phyloP scores from a whole-genome alignment of 2,888 invertebrate genomes.

The Drosophila falleni region DNA sequence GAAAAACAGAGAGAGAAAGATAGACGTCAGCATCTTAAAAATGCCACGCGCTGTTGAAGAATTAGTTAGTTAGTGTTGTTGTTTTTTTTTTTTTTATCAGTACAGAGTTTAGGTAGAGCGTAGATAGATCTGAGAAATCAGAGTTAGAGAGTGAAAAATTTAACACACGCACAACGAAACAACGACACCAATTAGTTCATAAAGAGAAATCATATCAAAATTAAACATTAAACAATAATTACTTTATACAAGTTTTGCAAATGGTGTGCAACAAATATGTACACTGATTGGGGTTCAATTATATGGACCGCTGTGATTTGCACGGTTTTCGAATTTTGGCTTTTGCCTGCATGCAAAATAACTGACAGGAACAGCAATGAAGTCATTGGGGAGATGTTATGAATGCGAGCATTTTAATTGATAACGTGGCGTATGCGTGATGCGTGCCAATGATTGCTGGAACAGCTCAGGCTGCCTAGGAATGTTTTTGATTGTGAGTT shows the following conservation, averaged over 20 bases:
- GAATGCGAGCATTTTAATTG: constrained; percentile 5
- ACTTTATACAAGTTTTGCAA: constrained; percentile 47
- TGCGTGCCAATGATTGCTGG: constrained; percentile 44
- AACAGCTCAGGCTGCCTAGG: constrained; percentile 10
- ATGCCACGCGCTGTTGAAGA: constrained; percentile 20
- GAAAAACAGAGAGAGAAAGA: constrained; percentile 15
- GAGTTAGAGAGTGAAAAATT: constrained; percentile 77
- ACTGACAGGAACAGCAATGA: constrained; percentile 64
- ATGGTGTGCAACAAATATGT: constrained; percentile 48
- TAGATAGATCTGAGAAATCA: constrained; percentile 44
- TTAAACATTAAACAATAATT: constrained; percentile 42
- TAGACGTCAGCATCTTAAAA: constrained; percentile 13
- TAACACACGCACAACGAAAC: constrained; percentile 76
- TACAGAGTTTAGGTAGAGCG: constrained; percentile 52
- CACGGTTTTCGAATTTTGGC: not conserved
- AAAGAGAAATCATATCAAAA: constrained; percentile 26
- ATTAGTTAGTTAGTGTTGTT: constrained; percentile 32
- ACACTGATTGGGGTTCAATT: constrained; percentile 30
- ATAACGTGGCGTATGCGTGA: constrained; percentile 48
- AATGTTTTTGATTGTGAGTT: constrained; percentile 31
- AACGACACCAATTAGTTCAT: constrained; percentile 76
- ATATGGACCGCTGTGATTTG: not conserved
- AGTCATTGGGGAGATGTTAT: constrained; percentile 18
- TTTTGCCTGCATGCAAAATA: constrained; percentile 57
- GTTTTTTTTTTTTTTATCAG: constrained; percentile 31